These are phyloP conservation scores for Paratrypauchen microcephalus DNA, from an alignment of 2,797 vertebrate genomes.

Conservation along the genomic window DNA sequence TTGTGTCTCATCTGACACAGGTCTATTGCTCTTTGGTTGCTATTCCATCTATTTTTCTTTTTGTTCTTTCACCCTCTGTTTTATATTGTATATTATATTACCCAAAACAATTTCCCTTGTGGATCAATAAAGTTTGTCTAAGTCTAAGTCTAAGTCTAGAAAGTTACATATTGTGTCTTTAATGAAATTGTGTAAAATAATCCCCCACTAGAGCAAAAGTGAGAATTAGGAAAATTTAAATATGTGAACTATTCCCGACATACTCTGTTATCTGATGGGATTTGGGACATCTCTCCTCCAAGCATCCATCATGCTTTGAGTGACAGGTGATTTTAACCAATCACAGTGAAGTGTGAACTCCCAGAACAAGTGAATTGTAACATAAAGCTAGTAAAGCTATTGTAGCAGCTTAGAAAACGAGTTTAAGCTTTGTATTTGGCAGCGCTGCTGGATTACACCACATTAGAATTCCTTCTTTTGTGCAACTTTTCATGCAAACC, in stretches of 20 bases:
- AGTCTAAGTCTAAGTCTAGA: too few species aligned
- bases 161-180: too few species aligned
- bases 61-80: too few species aligned
- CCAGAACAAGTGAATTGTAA: neutral
- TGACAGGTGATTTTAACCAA: neutral
- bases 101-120: too few species aligned
- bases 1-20: too few species aligned
- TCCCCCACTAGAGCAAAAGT: neutral
- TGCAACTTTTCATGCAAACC: constrained; percentile 33
- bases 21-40: too few species aligned
- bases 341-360: neutral
- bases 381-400: neutral
- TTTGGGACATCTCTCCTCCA: neutral
- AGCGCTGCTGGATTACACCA: constrained; percentile 26
- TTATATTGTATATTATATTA: too few species aligned
- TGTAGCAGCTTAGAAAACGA: neutral
- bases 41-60: too few species aligned
- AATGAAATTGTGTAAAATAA: too few species aligned
- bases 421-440: constrained; percentile 29
- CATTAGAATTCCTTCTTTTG: constrained; percentile 58
- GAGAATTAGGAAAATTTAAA: neutral
- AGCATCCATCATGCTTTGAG: neutral
- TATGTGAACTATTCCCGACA: too few species aligned
- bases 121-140: too few species aligned
- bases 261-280: neutral